Conservation (phyloP, 2,797 vertebrate genomes). For the Pantherophis vulpinus region DNA sequence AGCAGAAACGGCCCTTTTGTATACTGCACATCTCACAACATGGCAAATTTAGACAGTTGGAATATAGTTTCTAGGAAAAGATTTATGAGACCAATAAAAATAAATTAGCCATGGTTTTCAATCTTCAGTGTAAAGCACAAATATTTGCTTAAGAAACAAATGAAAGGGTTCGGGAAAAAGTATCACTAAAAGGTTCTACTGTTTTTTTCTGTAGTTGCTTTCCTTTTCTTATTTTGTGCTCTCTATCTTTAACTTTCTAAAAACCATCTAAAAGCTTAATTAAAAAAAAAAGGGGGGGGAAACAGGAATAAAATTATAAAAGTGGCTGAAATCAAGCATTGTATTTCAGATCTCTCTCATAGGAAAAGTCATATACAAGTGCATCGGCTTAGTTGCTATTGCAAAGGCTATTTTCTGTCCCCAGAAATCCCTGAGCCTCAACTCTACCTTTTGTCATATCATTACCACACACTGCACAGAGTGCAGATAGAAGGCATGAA, state of each 20-base stretch:
- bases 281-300: not conserved
- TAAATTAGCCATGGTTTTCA: not conserved
- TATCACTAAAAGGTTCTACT: not conserved
- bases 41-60: not conserved
- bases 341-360: not conserved
- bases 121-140: not conserved
- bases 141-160: not conserved
- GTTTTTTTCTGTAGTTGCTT: not conserved
- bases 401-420: slow-evolving; percentile 16
- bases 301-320: not conserved
- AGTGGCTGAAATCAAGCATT: not conserved
- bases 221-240: not conserved
- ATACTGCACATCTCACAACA: not conserved
- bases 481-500: slow-evolving; percentile 32
- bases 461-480: not conserved
- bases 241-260: not conserved
- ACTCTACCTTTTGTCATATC: not conserved
- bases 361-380: not conserved
- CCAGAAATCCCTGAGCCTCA: slow-evolving; percentile 15
- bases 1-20: not conserved
- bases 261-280: not conserved
- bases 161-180: not conserved
- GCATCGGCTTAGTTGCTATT: not conserved
- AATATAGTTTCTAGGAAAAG: not conserved
- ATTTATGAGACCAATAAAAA: not conserved